Evolutionary conservation across 2,888 invertebrate genomes (phyloP).

Genomic region (Agrochola lota): DNA sequence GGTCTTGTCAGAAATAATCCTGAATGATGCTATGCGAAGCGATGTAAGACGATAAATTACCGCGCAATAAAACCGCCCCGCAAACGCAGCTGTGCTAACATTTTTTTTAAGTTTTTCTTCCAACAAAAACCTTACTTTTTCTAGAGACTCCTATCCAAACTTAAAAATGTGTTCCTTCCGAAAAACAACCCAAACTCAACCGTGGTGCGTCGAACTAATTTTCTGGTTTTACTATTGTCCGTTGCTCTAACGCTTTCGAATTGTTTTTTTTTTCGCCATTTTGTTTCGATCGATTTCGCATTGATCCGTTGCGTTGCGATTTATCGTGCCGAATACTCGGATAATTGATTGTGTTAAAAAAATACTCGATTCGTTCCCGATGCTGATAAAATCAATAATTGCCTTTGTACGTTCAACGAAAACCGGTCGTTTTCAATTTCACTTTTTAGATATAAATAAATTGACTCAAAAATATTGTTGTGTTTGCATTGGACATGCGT

Average conservation of each 20-base stretch:
- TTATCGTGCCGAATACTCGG: constrained; percentile 73
- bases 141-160: constrained; percentile 72
- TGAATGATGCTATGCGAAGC: constrained; percentile 29
- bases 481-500: constrained; percentile 68
- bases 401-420: constrained; percentile 65
- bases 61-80: constrained; percentile 71
- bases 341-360: constrained; percentile 77
- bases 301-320: constrained; percentile 72
- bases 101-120: constrained; percentile 69
- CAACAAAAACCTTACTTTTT: constrained; percentile 76
- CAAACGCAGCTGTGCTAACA: constrained; percentile 79
- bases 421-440: constrained; percentile 65
- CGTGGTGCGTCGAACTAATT: constrained; percentile 51
- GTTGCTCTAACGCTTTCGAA: constrained; percentile 73
- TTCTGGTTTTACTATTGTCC: constrained; percentile 67
- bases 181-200: constrained; percentile 47
- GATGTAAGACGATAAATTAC: constrained; percentile 49
- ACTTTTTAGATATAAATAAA: constrained; percentile 68
- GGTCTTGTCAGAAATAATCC: constrained; percentile 48
- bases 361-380: constrained; percentile 69
- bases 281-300: constrained; percentile 72
- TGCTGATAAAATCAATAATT: constrained; percentile 75
- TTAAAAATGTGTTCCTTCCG: neutral
- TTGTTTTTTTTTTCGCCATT: constrained; percentile 72
- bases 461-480: constrained; percentile 69